These are phyloP conservation scores for Clamator glandarius DNA, from an alignment of 2,797 vertebrate genomes.

Conservation along the genomic window DNA sequence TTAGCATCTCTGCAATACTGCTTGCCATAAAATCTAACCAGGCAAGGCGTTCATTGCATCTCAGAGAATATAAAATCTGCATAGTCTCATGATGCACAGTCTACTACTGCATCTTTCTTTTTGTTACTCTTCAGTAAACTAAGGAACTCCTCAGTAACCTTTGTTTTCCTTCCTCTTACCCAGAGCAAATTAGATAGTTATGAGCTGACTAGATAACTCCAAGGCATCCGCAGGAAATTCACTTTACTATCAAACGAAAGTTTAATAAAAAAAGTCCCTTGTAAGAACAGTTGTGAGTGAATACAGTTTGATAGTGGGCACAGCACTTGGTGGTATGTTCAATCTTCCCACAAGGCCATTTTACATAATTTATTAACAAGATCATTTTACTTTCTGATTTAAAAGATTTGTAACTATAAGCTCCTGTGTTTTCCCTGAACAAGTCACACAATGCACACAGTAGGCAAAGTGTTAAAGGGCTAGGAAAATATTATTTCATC, in stretches of 20 bases:
- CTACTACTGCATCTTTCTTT: neutral
- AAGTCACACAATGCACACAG: conserved; percentile 74
- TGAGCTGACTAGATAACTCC: conserved; percentile 21
- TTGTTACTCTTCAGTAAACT: neutral
- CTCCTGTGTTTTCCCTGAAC: conserved; percentile 68
- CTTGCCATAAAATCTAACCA: conserved; percentile 21
- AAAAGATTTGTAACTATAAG: conserved; percentile 70
- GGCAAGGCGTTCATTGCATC: neutral
- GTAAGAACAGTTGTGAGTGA: conserved; percentile 34
- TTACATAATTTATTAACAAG: conserved; percentile 68
- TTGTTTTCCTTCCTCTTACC: conserved; percentile 41
- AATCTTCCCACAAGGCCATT: conserved; percentile 65
- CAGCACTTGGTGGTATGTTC: conserved; percentile 14
- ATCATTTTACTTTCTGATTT: conserved; percentile 68
- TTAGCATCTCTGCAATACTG: neutral
- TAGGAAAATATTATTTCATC: conserved; percentile 89
- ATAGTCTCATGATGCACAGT: neutral
- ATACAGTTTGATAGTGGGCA: conserved; percentile 29
- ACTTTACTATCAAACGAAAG: conserved; percentile 13
- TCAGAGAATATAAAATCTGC: neutral
- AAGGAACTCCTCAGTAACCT: conserved; percentile 32
- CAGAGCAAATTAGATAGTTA: conserved; percentile 31
- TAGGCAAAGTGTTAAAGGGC: conserved; percentile 84
- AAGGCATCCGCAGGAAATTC: conserved; percentile 49
- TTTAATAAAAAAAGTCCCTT: conserved; percentile 23